Conservation (phyloP, 2,888 invertebrate genomes). For the Hyposoter didymator region DNA sequence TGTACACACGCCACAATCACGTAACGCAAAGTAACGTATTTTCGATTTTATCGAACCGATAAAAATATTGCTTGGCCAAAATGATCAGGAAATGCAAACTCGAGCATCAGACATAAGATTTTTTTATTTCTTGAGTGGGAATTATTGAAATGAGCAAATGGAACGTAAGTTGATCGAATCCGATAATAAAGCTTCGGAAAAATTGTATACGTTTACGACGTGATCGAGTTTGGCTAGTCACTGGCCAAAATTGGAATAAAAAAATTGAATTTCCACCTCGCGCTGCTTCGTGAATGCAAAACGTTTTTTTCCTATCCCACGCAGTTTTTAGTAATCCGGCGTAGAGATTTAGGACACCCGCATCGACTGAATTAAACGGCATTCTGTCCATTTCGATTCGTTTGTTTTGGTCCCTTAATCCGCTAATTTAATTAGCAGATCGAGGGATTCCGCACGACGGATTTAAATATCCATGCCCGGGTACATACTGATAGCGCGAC, state of each 20-base stretch:
- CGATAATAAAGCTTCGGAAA: neutral
- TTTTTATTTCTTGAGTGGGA: neutral
- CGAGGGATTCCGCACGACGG: conserved; percentile 23
- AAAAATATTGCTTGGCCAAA: neutral
- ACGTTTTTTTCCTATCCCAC: conserved; percentile 11
- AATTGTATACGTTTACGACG: neutral
- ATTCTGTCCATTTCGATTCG: conserved; percentile 58
- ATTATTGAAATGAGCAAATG: neutral
- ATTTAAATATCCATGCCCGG: conserved; percentile 59
- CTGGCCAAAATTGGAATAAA: conserved; percentile 27
- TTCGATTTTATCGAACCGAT: conserved; percentile 2
- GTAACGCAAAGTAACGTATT: neutral
- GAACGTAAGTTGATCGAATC: neutral
- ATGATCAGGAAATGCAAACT: neutral
- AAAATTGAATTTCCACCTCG: conserved; percentile 35
- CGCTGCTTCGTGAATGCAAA: conserved; percentile 7
- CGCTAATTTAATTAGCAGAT: conserved; percentile 63
- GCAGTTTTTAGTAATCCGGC: conserved; percentile 15
- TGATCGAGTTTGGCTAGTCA: neutral
- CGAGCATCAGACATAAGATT: neutral
- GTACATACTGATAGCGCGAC: conserved; percentile 37
- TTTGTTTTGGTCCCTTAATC: conserved; percentile 59
- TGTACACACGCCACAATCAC: neutral
- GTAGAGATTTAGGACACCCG: conserved; percentile 34
- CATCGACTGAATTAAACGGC: conserved; percentile 54